Base-by-base conservation (phyloP, 2,888 invertebrate genomes). In the Campoplex capitator region DNA sequence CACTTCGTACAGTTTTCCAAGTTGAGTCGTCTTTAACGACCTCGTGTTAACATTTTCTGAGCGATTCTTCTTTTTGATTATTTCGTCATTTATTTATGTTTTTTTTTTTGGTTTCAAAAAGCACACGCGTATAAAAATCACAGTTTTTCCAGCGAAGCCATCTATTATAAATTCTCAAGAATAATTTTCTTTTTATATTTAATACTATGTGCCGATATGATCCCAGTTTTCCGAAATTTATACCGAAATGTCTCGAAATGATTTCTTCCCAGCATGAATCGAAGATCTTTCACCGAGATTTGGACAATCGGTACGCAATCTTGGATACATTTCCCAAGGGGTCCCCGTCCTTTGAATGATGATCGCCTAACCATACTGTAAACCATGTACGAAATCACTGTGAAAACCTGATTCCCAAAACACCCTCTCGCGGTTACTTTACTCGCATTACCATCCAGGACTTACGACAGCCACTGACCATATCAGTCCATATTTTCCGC, bases 341-440 rank as follows among this genome's bases (percentile, higher is more conserved):
- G n/a, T 42, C 48, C 32, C 28, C 18, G 23, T 48, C 18, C 71
- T 45, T 48, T 48, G 70, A 23, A 16, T 48, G 28, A 0, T 48
- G 48, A 32, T 45, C 23, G 23, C 23, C 62, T 48, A 71, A 71
- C 28, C 45, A 23, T 71, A 16, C 71, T 32, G 16, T 48, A 48
- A 48, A 16, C 23, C 13, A 11, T 45, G 71, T 28, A 71, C 23
- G 48, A 13, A 71, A 71, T 71, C n/a, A 71, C 71, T 32, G 13
- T 28, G 71, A 71, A 48, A 28, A 28, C 48, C 28, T 45, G 71
- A 28, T 32, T 62, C 58, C 58, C 58, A 58, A 58, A 32, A 58
- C 58, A 58, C 28, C 6, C 28, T 58, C 13, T 58, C 13, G 58
- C 13, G 28, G 58, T 58, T 28, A 32, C 58, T 58, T 58, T 58